Evolutionary conservation across 2,113 vertebrate species (phyloP), one percentile per base, ranked within the genome.

Genomic region (Camarhynchus parvulus): DNA sequence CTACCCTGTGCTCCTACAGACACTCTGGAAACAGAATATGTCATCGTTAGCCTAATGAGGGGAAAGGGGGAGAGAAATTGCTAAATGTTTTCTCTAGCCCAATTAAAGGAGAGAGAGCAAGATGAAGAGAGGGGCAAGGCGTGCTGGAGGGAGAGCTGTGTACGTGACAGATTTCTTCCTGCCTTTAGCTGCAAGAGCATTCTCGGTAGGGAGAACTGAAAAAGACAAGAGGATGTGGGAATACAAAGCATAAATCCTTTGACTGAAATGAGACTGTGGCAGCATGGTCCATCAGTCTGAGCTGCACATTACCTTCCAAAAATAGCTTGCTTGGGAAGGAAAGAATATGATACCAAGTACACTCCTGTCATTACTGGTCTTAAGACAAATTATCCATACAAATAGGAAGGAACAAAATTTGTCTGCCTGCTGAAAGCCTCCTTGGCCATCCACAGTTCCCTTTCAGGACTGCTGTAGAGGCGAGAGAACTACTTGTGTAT

Each of bases 11-110:
- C 78, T 96, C 58, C 83, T 64, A 41, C 91, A 92, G 86, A 88
- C 62, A 77, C 37, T 79, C 72, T 88, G 81, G 72, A 93, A 95
- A 84, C 83, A 73, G 61, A 87, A 77, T 94, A 49, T 90, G 44
- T 93, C 74, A 81, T 92, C 7, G 47, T 91, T 94, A 95, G 70
- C 72, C 69, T 97, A 97, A 96, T 89, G 93, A 95, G 80, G 69
- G 62, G 84, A 83, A 95, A 86, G 80, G 67, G 33, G 69, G 69
- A 80, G 87, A 93, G 58, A 86, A 75, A 84, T 89, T 92, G 33
- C 78, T 93, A 95, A 97, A 91, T 96, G 72, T 78, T 96, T 96
- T 94, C 79, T 90, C 66, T 86, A 88, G 72, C 55, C 88, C 91
- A 95, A 86, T 86, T 93, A 92, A 92, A 92, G 89, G 47, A 94